phyloP scores from a whole-genome alignment of 1,140 invertebrate species.

The Drosophila bifasciata region DNA sequence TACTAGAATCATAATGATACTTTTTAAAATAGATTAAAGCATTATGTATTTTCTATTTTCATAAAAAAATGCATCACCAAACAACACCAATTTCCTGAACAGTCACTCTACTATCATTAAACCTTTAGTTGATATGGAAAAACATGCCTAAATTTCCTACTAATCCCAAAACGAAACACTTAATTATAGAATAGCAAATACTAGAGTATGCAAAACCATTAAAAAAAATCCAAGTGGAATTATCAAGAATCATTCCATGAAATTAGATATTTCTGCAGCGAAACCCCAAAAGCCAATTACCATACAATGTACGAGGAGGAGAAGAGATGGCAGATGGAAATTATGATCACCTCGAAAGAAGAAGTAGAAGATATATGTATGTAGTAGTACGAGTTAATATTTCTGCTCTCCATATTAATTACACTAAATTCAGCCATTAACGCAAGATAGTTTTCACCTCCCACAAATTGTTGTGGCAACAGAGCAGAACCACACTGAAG shows the following conservation, averaged over 20 bases:
- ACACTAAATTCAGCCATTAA: slow-evolving; percentile 76
- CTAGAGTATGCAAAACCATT: slow-evolving; percentile 1
- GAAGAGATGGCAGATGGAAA: slow-evolving; percentile 18
- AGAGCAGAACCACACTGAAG: slow-evolving; percentile 53
- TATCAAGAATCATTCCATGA: slow-evolving; percentile 35
- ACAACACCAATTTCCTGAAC: too few relatives aligned
- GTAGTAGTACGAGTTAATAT: not conserved
- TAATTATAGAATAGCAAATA: slow-evolving; percentile 38
- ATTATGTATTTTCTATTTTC: too few relatives aligned
- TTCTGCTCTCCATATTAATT: slow-evolving; percentile 60
- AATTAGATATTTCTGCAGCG: slow-evolving; percentile 28
- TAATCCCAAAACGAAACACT: slow-evolving; percentile 16
- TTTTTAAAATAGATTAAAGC: too few relatives aligned
- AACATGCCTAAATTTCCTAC: not conserved
- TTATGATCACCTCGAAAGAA: slow-evolving; percentile 25
- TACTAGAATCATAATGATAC: too few relatives aligned
- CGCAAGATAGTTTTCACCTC: slow-evolving; percentile 79
- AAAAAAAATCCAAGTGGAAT: slow-evolving; percentile 21
- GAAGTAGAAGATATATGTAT: too few relatives aligned
- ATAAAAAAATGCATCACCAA: too few relatives aligned
- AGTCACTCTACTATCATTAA: too few relatives aligned
- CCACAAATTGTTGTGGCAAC: slow-evolving; percentile 66
- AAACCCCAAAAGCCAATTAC: slow-evolving; percentile 45
- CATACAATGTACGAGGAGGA: slow-evolving; percentile 53
- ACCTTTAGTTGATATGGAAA: too few relatives aligned